Evolutionary conservation across 2,113 vertebrate species (phyloP).

Genomic region (Aphyosemion australe): DNA sequence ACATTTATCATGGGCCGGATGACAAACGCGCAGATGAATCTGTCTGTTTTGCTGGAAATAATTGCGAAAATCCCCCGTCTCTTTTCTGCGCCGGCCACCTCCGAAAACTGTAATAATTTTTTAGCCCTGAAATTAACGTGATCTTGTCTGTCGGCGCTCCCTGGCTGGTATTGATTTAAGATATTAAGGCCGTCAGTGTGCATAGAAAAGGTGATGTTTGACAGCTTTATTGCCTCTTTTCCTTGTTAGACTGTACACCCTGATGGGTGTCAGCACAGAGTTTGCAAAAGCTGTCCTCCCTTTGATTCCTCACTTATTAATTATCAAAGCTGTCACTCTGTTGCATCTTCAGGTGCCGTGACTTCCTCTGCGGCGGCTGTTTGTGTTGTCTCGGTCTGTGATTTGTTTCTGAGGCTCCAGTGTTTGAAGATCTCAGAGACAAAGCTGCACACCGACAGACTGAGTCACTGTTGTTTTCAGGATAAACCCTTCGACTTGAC

Average conservation of each 20-base stretch:
- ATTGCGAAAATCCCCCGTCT: conserved; percentile 63
- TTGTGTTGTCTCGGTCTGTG: conserved; percentile 25
- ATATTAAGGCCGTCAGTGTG: conserved; percentile 75
- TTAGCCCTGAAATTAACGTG: conserved; percentile 75
- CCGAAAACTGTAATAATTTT: conserved; percentile 76
- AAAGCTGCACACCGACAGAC: conserved; percentile 35
- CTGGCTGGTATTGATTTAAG: conserved; percentile 77
- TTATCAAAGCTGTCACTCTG: conserved; percentile 50
- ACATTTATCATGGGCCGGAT: conserved; percentile 78
- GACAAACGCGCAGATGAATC: conserved; percentile 62
- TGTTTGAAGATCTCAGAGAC: conserved; percentile 52
- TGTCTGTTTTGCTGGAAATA: conserved; percentile 70
- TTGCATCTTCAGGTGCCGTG: conserved; percentile 33
- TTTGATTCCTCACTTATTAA: conserved; percentile 50
- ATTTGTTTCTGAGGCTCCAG: conserved; percentile 22
- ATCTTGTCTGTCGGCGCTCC: conserved; percentile 75
- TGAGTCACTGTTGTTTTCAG: conserved; percentile 44
- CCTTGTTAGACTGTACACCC: conserved; percentile 54
- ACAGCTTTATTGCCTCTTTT: conserved; percentile 67
- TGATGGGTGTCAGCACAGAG: conserved; percentile 33
- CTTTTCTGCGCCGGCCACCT: conserved; percentile 7
- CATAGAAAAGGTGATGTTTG: conserved; percentile 55
- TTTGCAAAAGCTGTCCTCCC: conserved; percentile 13
- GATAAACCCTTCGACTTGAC: conserved; percentile 37
- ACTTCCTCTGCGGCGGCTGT: conserved; percentile 21